These are phyloP conservation scores for Sebastes fasciatus DNA, from an alignment of 2,113 vertebrate species.

Conservation along the genomic window DNA sequence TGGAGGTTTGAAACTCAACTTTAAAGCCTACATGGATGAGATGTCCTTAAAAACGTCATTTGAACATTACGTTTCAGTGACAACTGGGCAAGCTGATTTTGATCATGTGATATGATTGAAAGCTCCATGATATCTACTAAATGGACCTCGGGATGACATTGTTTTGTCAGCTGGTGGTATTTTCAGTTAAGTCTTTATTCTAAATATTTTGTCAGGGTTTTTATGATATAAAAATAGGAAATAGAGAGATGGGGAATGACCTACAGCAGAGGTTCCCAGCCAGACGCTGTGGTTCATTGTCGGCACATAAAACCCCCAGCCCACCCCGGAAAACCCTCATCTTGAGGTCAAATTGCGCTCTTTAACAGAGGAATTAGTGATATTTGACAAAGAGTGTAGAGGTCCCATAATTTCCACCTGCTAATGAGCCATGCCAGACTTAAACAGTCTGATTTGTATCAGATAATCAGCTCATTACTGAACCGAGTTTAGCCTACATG, in stretches of 20 bases:
- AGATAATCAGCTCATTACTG: neutral
- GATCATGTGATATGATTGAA: neutral
- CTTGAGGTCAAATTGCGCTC: neutral
- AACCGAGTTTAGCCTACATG: neutral
- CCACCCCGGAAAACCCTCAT: neutral
- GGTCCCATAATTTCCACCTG: neutral
- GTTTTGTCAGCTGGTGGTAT: neutral
- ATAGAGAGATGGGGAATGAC: neutral
- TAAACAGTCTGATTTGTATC: slow-evolving; percentile 10
- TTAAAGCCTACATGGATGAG: neutral
- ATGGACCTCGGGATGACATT: neutral
- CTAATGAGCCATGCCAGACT: slow-evolving; percentile 15
- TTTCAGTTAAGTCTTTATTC: neutral
- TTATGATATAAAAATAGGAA: neutral
- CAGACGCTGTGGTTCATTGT: neutral
- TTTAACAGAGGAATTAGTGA: neutral
- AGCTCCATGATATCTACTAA: neutral
- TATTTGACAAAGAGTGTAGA: neutral
- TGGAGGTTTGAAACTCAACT: neutral
- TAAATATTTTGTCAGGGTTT: too few species aligned
- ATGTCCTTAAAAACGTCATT: neutral
- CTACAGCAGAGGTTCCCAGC: neutral
- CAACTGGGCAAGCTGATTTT: neutral
- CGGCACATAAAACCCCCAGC: accelerated
- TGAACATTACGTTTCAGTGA: neutral